Evolutionary conservation across 92 coral and sea anemone species (phyloP).

Genomic region (Umimayanthus chanpuru): DNA sequence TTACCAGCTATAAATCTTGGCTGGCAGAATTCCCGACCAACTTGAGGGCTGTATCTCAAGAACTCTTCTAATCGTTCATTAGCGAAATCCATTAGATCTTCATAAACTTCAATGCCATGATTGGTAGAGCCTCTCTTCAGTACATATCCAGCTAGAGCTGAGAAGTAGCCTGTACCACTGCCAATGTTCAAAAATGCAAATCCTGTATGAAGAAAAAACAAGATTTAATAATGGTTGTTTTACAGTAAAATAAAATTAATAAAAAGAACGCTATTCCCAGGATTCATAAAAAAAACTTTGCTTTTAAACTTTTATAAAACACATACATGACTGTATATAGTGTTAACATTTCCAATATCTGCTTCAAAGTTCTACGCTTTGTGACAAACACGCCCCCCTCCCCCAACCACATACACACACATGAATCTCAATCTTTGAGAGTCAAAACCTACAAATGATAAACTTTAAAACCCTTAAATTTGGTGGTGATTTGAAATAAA

Average conservation of each 20-base stretch:
- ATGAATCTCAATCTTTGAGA: no score
- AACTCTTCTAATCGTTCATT: slow-evolving; percentile 85
- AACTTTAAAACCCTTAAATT: no score
- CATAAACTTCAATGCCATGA: slow-evolving; percentile 89
- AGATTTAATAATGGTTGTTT: background rate
- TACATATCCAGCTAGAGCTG: slow-evolving; percentile 83
- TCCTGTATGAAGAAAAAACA: slow-evolving; percentile 52
- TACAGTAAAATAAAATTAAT: background rate
- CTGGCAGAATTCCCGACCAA: slow-evolving; percentile 73
- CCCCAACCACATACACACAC: no score
- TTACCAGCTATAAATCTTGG: slow-evolving; percentile 92
- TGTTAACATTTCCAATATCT: no score
- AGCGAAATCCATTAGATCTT: slow-evolving; percentile 87
- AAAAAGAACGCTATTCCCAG: no score
- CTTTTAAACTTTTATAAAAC: no score
- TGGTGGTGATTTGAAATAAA: no score
- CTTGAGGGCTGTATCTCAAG: slow-evolving; percentile 74
- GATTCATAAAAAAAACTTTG: no score
- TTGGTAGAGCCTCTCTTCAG: slow-evolving; percentile 74
- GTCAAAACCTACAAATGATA: no score
- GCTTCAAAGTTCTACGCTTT: no score
- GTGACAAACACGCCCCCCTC: no score
- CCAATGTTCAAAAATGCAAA: slow-evolving; percentile 95
- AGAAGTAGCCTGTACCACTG: slow-evolving; percentile 98
- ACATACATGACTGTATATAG: no score